phyloP scores from a whole-genome alignment of 2,888 invertebrate species.

The Caenorhabditis sp. region DNA sequence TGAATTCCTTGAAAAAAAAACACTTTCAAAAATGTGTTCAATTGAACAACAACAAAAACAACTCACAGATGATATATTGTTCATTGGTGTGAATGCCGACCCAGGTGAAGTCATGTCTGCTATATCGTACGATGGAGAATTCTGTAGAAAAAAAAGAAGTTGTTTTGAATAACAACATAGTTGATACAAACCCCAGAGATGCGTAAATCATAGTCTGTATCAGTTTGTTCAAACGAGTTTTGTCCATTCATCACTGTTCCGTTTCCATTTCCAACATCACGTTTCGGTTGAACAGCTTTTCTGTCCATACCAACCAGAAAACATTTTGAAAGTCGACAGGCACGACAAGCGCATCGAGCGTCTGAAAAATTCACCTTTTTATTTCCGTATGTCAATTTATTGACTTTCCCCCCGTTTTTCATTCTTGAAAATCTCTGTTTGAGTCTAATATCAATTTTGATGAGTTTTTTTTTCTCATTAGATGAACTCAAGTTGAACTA shows the following conservation, averaged over 20 bases:
- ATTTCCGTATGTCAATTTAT: background rate
- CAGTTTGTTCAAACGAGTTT: conserved; percentile 20
- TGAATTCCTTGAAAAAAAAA: conserved; percentile 36
- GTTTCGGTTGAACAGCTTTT: conserved; percentile 47
- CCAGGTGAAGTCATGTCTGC: conserved; percentile 39
- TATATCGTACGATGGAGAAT: conserved; percentile 29
- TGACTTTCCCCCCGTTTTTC: background rate
- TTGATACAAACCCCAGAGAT: conserved; percentile 13
- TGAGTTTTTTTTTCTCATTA: too few species aligned
- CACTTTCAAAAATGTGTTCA: too few species aligned
- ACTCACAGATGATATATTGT: conserved; percentile 2
- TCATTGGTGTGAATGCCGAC: conserved; percentile 35
- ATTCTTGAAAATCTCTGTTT: too few species aligned
- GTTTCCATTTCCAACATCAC: conserved; percentile 21
- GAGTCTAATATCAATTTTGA: too few species aligned
- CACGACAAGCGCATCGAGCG: conserved; percentile 68
- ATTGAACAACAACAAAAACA: too few species aligned
- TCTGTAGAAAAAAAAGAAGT: too few species aligned
- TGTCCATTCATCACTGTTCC: conserved; percentile 24
- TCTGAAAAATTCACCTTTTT: conserved; percentile 38
- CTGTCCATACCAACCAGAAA: conserved; percentile 61
- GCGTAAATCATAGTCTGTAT: conserved; percentile 18
- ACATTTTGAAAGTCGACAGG: conserved; percentile 61
- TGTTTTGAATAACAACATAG: too few species aligned
- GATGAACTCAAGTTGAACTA: too few species aligned